Base-by-base conservation (phyloP, 2,888 invertebrate species). In the Eurois occulta region DNA sequence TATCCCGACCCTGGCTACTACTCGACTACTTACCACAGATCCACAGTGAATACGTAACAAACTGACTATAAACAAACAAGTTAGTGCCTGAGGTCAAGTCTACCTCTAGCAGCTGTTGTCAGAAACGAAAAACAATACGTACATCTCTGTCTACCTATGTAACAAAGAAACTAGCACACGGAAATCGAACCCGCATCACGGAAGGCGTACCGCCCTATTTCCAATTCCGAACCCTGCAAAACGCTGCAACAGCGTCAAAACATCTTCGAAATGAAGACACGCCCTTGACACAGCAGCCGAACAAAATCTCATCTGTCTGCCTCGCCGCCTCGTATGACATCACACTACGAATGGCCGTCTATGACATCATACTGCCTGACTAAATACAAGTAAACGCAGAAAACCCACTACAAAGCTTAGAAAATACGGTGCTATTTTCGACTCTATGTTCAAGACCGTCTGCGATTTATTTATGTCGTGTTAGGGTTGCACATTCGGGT, bases 251-350 rank as follows among this genome's bases (percentile, higher is more conserved):
- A 80, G 48, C 55, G 64, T 72, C 73, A 71, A 72, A 85, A 78
- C 67, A 65, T 43, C 52, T 48, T 62, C 41, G 64, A 13, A 65
- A n/a, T n/a, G n/a, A n/a, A 83, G 83, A 72, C 85, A 86, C 85
- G 85, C 85, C 85, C 85, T 85, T 85, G 85, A 85, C 86, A 83
- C 80, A 86, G 71, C 84, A 70, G 74, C 78, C 75, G 86, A 78
- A 68, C 72, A 78, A 72, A 75, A 75, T 78, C 77, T 72, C 81
- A 73, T 75, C 72, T 68, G 75, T 75, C 72, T 68, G 77, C 64
- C 65, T 71, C 73, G 82, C 70, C 66, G 77, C 68, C 66, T 71
- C 73, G 82, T 85, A 88, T 88, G 87, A 87, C 86, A 86, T 88
- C 86, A 88, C 78, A 69, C 83, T 46, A 46, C 72, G 48, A 84